Base-by-base conservation (phyloP, 2,888 invertebrate species). In the Schizotus pectinicornis region DNA sequence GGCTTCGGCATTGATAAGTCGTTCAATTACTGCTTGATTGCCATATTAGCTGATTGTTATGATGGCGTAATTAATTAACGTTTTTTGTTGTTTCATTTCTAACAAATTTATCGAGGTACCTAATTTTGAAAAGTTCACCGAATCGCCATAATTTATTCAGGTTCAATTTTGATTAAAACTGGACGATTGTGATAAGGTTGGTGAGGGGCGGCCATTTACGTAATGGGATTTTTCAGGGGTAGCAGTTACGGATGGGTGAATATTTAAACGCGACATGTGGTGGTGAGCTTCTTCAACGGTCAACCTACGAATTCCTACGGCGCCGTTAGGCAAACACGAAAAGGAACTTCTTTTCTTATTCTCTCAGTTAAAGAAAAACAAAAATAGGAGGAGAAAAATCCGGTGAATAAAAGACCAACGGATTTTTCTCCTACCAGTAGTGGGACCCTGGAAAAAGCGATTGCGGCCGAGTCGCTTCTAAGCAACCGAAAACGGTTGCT, bases 211-310 rank as follows among this genome's bases (percentile, higher is more conserved):
- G 22, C 22, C 2, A 22, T 22, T 22, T 22, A 22, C 22, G 22
- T 22, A 22, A 22, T 22, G 22, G 22, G 22, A 22, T 22, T 22
- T 22, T 22, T 22, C n/a, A 63, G 61, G 64, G 62, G 55, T 56
- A 59, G 61, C 59, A 67, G 71, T 71, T 68, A 70, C 70, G 70
- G 68, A n/a, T 69, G 65, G 64, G 65, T 71, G 70, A 69, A 63
- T 68, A 71, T 59, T 51, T 50, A 43, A 63, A 62, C 61, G 59
- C 63, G 64, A 62, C 71, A 71, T 71, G 67, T 71, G 71, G 22
- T 22, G 22, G 22, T 22, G 22, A 22, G 22, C 62, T 61, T 68
- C 63, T 60, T 66, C 67, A 69, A 70, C 69, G 67, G 68, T 22
- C 22, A n/a, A n/a, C n/a, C n/a, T n/a, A n/a, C n/a, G n/a, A n/a